phyloP scores from a whole-genome alignment of 2,797 vertebrate genomes.

The Dicrostonyx torquatus region DNA sequence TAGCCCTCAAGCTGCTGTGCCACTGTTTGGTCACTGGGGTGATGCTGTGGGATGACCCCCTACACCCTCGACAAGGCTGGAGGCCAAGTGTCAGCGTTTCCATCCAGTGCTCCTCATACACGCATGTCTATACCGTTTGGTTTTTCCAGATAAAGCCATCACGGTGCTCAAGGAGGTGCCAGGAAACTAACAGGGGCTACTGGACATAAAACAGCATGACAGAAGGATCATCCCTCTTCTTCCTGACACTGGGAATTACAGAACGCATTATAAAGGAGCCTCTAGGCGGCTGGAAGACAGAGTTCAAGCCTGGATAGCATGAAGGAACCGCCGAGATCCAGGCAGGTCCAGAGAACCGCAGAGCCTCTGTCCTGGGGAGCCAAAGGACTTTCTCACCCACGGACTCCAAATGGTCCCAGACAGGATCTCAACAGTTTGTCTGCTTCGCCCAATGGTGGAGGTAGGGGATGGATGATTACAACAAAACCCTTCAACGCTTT shows the following conservation, averaged over 20 bases:
- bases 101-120: conserved; percentile 60
- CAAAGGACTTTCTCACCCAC: background rate
- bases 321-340: background rate
- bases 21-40: conserved; percentile 74
- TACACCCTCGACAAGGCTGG: conserved; percentile 74
- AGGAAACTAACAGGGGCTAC: background rate
- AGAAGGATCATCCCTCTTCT: background rate
- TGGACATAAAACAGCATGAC: background rate
- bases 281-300: background rate
- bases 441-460: background rate
- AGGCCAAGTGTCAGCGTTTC: conserved; percentile 79
- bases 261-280: background rate
- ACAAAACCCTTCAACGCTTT: conserved; percentile 22
- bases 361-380: background rate
- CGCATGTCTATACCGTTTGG: conserved; percentile 70
- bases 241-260: background rate
- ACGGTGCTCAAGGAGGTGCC: conserved; percentile 75
- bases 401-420: background rate
- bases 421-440: background rate
- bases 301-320: background rate
- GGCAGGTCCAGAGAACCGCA: background rate
- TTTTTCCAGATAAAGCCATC: conserved; percentile 78
- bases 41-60: conserved; percentile 62
- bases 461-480: background rate
- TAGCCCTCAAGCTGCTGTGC: conserved; percentile 73